A percentile compares a stretch with the other conserved stretches of the same genome.
Evolutionary conservation across 2,888 invertebrate species (phyloP).

Genomic region (Odontocerum albicorne): DNA sequence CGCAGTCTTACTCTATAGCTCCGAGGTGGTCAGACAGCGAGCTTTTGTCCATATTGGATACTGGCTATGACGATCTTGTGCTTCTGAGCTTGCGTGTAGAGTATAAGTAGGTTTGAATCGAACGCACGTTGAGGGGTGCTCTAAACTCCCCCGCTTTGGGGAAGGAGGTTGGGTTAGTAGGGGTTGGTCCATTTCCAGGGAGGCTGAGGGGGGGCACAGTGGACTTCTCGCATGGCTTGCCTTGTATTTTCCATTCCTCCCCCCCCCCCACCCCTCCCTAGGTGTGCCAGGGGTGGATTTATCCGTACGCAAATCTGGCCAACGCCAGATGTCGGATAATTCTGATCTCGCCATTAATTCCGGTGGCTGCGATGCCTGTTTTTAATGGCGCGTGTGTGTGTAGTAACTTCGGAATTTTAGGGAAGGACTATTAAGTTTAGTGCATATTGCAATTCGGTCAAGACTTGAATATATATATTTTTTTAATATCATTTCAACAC

Average conservation of each 20-base stretch:
- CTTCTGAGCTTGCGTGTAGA: conserved; percentile 20
- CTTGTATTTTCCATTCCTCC: conserved; percentile 58
- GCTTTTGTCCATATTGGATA: conserved; percentile 20
- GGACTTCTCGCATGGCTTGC: conserved; percentile 59
- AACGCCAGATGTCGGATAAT: too few species aligned
- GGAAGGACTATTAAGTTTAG: too few species aligned
- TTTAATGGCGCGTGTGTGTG: too few species aligned
- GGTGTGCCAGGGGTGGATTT: conserved; percentile 4
- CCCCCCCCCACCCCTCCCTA: conserved; percentile 30
- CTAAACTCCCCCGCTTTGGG: conserved; percentile 16
- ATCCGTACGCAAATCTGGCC: background rate
- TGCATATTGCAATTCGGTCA: too few species aligned
- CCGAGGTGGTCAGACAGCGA: conserved; percentile 28
- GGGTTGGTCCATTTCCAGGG: conserved; percentile 36
- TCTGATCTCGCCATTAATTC: too few species aligned
- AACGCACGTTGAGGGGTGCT: conserved; percentile 51
- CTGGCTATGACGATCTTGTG: conserved; percentile 29
- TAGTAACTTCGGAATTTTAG: too few species aligned
- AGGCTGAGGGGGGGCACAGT: conserved; percentile 49
- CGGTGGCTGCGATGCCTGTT: too few species aligned
- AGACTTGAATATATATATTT: too few species aligned
- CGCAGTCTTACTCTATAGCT: background rate
- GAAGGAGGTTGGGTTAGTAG: background rate
- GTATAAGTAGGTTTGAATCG: conserved; percentile 50
- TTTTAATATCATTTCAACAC: too few species aligned